Base-by-base conservation (phyloP, 2,888 invertebrate genomes). In the Petrolisthes cinctipes region DNA sequence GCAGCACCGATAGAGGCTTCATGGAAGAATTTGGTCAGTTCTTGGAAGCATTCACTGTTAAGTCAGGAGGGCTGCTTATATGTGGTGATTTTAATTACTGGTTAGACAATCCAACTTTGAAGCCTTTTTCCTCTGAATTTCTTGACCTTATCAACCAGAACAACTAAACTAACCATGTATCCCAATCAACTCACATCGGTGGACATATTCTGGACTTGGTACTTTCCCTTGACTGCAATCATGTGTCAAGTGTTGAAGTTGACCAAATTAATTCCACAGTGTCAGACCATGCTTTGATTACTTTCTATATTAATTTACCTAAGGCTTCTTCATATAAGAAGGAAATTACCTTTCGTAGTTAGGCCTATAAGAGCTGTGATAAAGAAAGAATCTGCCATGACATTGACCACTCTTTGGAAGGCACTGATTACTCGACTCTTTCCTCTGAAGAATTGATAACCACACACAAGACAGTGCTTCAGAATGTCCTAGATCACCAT, bases 131-230 rank as follows among this genome's bases (percentile, higher is more conserved):
- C 5, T 76, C 6, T 5, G 37, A 17, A 17, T 76, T 76, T 51
- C 51, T 76, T 7, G 37, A 37, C 6, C 37, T 23, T 23, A 51
- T 51, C 17, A 17, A 76, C 76, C 17, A 51, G 76, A 76, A 76
- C 2, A 76, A 37, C 37, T 17, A 0, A 0, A 7, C 37, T 11
- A 76, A 76, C 37, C 76, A 76, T 76, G 1, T 37, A 6, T 37
- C 23, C 37, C 37, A 76, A 6, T 51, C 6, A 76, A 76, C 37
- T 37, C 76, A 76, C 17, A 76, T 5, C 37, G 20, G 37, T 11
- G 6, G 76, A 5, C 76, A 76, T 20, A n/a, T 51, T 11, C 76
- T 76, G 20, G 76, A 76, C n/a, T 51, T 76, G n/a, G n/a, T 76
- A 0, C 37, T 76, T 17, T 76, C 4, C 17, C 76, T 76, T 6